Base-by-base conservation (phyloP, 2,113 vertebrate genomes). In the Numenius arquata region DNA sequence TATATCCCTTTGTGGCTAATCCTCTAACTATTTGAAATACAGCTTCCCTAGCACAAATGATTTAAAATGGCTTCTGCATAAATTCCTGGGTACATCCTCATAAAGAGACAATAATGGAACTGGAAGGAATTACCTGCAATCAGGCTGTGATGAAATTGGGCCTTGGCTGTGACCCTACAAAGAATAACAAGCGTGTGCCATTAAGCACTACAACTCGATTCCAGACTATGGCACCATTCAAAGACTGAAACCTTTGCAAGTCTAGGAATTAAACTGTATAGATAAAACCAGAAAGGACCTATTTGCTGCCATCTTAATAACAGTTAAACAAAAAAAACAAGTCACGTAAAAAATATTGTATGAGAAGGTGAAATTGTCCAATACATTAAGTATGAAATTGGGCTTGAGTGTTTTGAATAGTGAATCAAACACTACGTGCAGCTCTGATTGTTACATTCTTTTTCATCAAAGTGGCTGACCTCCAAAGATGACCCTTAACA, bases 121-220 rank as follows among this genome's bases (percentile, higher is more conserved):
- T 72, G 56, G 36, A 61, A 92, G 48, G 73, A 88, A 75, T 65
- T 41, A 61, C 12, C 47, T 74, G 68, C 55, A 83, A 62, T 50
- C 41, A 84, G 68, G 19, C 20, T 78, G 61, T 47, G 86, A 81
- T 84, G 68, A 89, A 87, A 78, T 40, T 3, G 2, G n/a, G 59
- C 38, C 65, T 75, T 0, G 1, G 18, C n/a, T 59, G 7, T 81
- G 76, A 84, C 52, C 65, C 59, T 66, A 29, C 68, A 84, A 78
- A 75, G 29, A 78, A 25, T 4, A 1, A 30, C 61, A 40, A 0
- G 0, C 0, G 0, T 18, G 14, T 62, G 41, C 58, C n/a, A 48
- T 71, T 84, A 62, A 80, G 92, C 18, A 21, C 61, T 34, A 30
- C 45, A 86, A 25, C 45, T 81, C 4, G 1, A 23, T 40, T 50